Base-by-base conservation (phyloP, 64 coral and sea anemone genomes). In the Astreopora myriophthalma region DNA sequence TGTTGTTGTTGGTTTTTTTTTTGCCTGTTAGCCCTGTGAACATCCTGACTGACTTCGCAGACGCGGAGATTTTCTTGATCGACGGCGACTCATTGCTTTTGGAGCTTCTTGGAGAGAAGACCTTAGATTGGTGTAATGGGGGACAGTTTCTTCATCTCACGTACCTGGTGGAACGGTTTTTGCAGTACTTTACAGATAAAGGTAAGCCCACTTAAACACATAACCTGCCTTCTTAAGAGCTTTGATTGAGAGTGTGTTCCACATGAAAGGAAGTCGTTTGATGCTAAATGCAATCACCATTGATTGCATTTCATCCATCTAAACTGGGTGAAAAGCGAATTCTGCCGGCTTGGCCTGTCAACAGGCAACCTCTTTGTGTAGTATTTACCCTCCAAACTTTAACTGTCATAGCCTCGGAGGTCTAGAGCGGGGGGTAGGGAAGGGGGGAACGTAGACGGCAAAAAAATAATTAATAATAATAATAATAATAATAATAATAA, bases 51-150 rank as follows among this genome's bases (percentile, higher is more conserved):
- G 94, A 95, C 48, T 95, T 95, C 48, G 73, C 69, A 8, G 89
- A 95, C 62, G 94, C 94, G 1, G 88, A 95, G 34, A 95, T 95
- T 24, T 95, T 95, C 57, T n/a, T 95, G 26, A 61, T 95, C 52
- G 94, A 95, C 87, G 94, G 94, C 20, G 94, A 95, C 62, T 95
- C 94, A 1, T 73, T 95, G 36, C 84, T 95, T 48, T 44, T 95
- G 22, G 94, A 95, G 34, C 25, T 95, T 87, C 32, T 86, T 64
- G 35, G 73, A 42, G 88, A 95, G 48, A 13, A 19, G 29, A 92
- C 30, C 19, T 52, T 95, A 9, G 85, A 90, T 23, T 95, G 89
- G 94, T 73, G 38, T n/a, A 25, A 78, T n/a, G 89, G 88, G 10
- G 94, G 94, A 30, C 94, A 95, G 23, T 92, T 91, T 82, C 80